Conservation (phyloP, 2,888 invertebrate species). For the Agonum fuliginosum region DNA sequence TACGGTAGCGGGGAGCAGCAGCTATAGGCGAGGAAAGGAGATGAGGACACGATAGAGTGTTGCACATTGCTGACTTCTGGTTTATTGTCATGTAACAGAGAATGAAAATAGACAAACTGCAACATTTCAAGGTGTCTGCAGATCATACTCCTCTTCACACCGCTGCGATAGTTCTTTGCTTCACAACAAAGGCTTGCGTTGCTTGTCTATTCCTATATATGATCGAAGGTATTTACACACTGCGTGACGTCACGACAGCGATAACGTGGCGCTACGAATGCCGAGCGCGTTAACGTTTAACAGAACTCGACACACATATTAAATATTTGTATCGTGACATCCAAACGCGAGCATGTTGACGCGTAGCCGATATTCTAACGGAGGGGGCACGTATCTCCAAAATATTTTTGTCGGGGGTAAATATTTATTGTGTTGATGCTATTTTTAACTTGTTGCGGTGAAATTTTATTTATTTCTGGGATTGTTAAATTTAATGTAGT, state of each 20-base stretch:
- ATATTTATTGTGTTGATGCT: neutral
- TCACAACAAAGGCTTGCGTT: no score
- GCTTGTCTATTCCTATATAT: no score
- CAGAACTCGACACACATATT: slow-evolving; percentile 27
- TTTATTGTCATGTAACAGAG: no score
- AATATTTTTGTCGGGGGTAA: neutral
- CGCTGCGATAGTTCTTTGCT: no score
- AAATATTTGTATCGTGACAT: slow-evolving; percentile 34
- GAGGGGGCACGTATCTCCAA: neutral
- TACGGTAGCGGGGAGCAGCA: no score
- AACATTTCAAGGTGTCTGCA: no score
- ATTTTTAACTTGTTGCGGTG: neutral
- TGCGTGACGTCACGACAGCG: neutral
- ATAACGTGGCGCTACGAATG: slow-evolving; percentile 31
- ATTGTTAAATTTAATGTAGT: neutral
- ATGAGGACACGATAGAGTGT: no score
- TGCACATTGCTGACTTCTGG: no score
- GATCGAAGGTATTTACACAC: no score
- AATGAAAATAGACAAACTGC: no score
- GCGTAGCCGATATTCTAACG: slow-evolving; percentile 1
- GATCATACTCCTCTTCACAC: no score
- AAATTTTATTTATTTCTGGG: neutral
- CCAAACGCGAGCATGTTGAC: slow-evolving; percentile 11
- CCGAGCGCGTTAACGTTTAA: neutral
- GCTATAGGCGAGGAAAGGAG: no score